Evolutionary conservation across 2,888 invertebrate species (phyloP).

Genomic region (Epsilonema sp.): DNA sequence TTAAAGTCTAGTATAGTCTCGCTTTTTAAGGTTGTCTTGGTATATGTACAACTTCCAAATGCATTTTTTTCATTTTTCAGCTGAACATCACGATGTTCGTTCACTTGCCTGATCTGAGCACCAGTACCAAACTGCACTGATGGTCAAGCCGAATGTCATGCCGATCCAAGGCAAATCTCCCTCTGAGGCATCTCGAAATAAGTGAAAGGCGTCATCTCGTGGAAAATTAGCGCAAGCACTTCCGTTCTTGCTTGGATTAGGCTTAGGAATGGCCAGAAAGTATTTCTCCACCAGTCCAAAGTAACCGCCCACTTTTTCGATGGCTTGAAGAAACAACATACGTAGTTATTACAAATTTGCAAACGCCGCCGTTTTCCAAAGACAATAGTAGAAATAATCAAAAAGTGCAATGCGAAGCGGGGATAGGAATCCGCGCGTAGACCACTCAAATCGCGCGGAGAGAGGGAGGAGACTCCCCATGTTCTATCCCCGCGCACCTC

Average conservation of each 20-base stretch:
- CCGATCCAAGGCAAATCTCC: conserved; percentile 30
- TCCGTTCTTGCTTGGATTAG: background rate
- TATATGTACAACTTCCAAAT: too few species aligned
- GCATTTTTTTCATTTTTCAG: background rate
- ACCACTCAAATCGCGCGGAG: too few species aligned
- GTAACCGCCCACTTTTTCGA: conserved; percentile 33
- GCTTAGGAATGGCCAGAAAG: conserved; percentile 25
- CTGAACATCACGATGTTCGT: too few species aligned
- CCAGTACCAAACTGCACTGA: conserved; percentile 29
- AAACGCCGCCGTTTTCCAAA: too few species aligned
- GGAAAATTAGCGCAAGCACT: conserved; percentile 11
- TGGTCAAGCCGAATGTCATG: conserved; percentile 27
- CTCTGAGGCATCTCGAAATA: conserved; percentile 25
- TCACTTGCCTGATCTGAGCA: conserved; percentile 11
- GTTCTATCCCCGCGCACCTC: too few species aligned
- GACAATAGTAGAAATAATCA: too few species aligned
- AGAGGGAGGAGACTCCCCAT: too few species aligned
- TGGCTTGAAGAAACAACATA: conserved; percentile 8
- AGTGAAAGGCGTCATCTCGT: conserved; percentile 29
- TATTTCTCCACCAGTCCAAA: conserved; percentile 30
- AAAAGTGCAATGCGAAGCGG: too few species aligned
- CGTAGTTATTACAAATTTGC: too few species aligned
- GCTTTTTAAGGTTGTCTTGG: too few species aligned
- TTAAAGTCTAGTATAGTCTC: too few species aligned
- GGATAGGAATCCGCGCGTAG: too few species aligned